These are phyloP conservation scores for Noctua fimbriata DNA, from an alignment of 2,888 invertebrate species.

Conservation along the genomic window DNA sequence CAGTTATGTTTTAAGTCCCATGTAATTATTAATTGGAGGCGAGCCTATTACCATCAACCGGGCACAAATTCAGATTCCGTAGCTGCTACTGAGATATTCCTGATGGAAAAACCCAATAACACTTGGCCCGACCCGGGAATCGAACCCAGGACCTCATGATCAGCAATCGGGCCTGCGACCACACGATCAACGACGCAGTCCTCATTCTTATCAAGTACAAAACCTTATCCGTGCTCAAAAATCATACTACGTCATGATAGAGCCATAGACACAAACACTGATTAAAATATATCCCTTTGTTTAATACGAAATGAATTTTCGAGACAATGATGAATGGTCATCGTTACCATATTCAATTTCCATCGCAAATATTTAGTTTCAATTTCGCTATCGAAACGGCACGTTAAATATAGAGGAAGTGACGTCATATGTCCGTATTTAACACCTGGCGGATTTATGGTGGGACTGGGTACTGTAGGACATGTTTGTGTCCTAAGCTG, in stretches of 20 bases:
- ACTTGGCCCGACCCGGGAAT: neutral
- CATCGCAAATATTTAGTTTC: constrained; percentile 71
- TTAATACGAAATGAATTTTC: constrained; percentile 65
- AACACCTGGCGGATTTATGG: constrained; percentile 24
- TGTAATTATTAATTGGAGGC: too few relatives aligned
- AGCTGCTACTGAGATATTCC: neutral
- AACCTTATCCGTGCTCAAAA: neutral
- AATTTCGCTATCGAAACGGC: constrained; percentile 58
- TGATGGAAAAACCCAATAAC: neutral
- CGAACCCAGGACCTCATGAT: neutral
- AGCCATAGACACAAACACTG: constrained; percentile 41
- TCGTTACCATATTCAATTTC: constrained; percentile 64
- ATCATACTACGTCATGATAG: neutral
- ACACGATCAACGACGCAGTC: neutral
- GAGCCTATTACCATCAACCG: neutral
- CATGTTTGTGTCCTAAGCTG: neutral
- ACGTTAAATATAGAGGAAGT: constrained; percentile 47
- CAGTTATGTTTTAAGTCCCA: neutral
- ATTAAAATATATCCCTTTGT: constrained; percentile 56
- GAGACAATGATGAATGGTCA: constrained; percentile 69
- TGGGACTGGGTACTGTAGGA: neutral
- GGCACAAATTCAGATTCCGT: neutral
- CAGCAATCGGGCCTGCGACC: neutral
- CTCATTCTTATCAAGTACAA: neutral
- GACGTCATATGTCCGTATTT: constrained; percentile 28